These are phyloP conservation scores for Bicyclus anynana DNA, from an alignment of 1,140 invertebrate genomes.

Conservation along the genomic window DNA sequence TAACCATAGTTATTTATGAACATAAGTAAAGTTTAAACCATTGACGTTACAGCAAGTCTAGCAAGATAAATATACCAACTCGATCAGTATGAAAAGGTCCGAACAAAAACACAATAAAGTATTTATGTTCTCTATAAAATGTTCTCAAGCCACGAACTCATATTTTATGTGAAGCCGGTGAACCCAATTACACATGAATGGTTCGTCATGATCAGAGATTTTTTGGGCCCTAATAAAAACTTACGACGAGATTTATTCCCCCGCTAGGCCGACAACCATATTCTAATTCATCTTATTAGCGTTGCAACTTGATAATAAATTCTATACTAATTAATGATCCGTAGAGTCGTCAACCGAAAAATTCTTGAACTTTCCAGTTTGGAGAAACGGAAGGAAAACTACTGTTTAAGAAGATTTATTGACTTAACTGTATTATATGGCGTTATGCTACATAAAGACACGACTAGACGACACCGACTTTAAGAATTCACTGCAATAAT, in stretches of 20 bases:
- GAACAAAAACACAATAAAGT: conserved; percentile 71
- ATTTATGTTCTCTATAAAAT: conserved; percentile 75
- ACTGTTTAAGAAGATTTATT: not conserved
- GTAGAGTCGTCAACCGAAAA: conserved; percentile 2
- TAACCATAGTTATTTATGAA: no score
- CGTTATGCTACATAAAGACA: no score
- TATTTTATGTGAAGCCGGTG: conserved; percentile 71
- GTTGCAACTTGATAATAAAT: conserved; percentile 61
- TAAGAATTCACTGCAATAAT: no score
- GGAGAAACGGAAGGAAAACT: not conserved
- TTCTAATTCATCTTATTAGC: conserved; percentile 62
- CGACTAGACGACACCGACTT: not conserved
- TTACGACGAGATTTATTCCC: conserved; percentile 64
- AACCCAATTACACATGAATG: conserved; percentile 74
- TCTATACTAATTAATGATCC: conserved; percentile 47
- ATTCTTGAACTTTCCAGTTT: conserved; percentile 3
- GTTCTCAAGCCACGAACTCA: conserved; percentile 58
- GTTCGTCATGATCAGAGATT: conserved; percentile 72
- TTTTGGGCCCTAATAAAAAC: conserved; percentile 68
- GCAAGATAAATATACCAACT: conserved; percentile 23
- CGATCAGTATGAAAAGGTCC: conserved; percentile 37
- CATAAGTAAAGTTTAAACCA: not conserved
- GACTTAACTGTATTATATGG: not conserved
- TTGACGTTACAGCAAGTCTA: conserved; percentile 10
- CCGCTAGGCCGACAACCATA: conserved; percentile 44